These are phyloP conservation scores for Zaprionus tsacasi DNA, from an alignment of 1,140 invertebrate genomes.

Conservation along the genomic window DNA sequence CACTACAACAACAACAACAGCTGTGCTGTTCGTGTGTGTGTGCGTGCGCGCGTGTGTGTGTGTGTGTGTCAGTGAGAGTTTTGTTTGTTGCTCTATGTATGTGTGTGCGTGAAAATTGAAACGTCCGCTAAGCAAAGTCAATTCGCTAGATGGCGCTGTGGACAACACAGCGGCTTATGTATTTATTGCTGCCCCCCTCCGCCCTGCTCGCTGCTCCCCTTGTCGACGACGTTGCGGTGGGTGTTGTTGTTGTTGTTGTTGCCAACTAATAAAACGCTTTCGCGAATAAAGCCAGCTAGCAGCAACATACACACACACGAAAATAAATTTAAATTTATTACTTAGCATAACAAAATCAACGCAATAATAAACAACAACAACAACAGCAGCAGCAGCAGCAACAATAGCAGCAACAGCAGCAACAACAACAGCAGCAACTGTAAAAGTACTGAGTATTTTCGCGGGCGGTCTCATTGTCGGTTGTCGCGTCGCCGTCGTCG, in stretches of 20 bases:
- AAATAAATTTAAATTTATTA: constrained; percentile 73
- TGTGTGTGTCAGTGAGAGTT: constrained; percentile 9
- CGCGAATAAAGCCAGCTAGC: constrained; percentile 22
- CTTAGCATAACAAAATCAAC: constrained; percentile 55
- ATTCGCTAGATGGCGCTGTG: constrained; percentile 68
- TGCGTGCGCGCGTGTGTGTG: constrained; percentile 3
- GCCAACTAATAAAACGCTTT: constrained; percentile 49
- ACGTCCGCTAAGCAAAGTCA: constrained; percentile 55
- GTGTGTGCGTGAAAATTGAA: constrained; percentile 47
- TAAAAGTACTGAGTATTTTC: constrained; percentile 23
- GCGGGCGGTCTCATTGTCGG: constrained; percentile 26
- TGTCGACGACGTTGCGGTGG: no score
- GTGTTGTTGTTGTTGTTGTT: constrained; percentile 32
- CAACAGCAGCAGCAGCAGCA: constrained; percentile 20
- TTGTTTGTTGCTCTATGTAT: not conserved
- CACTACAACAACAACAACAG: constrained; percentile 29
- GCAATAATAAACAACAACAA: constrained; percentile 21
- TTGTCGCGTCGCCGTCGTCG: constrained; percentile 25
- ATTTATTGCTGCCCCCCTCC: constrained; percentile 32
- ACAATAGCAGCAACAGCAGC: constrained; percentile 2
- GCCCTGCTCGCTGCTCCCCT: not conserved
- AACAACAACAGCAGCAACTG: constrained; percentile 4
- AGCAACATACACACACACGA: not conserved
- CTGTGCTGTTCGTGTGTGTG: constrained; percentile 34
- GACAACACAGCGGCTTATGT: constrained; percentile 39